These are phyloP conservation scores for Stenodera caucasica DNA, from an alignment of 2,888 invertebrate species.

Conservation along the genomic window DNA sequence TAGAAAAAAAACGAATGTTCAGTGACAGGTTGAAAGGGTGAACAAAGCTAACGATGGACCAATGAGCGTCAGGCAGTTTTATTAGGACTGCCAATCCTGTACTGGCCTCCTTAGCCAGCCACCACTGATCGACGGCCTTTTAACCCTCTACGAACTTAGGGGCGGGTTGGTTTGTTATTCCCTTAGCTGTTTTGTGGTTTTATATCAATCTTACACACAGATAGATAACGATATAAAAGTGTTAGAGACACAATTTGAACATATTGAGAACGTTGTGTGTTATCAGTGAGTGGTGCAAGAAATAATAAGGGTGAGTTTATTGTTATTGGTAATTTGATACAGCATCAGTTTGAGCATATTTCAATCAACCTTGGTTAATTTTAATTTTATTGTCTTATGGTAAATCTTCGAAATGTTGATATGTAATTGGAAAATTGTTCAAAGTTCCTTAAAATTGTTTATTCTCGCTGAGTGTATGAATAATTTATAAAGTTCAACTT, in stretches of 20 bases:
- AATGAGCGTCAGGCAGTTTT: slow-evolving; percentile 20
- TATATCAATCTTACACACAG: neutral
- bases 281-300: neutral
- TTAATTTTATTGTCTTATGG: no score
- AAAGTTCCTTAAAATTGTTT: no score
- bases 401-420: no score
- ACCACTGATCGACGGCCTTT: slow-evolving; percentile 48
- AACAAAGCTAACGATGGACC: slow-evolving; percentile 41
- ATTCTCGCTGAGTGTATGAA: neutral
- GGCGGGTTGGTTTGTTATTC: slow-evolving; percentile 36
- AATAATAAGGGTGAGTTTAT: neutral
- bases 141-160: slow-evolving; percentile 42
- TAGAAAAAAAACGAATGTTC: slow-evolving; percentile 34
- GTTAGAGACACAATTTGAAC: neutral
- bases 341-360: no score
- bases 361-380: no score
- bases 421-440: no score
- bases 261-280: neutral
- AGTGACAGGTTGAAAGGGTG: slow-evolving; percentile 50
- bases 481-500: neutral
- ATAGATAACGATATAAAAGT: neutral
- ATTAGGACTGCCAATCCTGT: slow-evolving; percentile 34
- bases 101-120: slow-evolving; percentile 34
- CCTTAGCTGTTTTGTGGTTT: slow-evolving; percentile 31
- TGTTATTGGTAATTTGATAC: no score